phyloP scores from a whole-genome alignment of 1,140 invertebrate genomes.

The Aradophagus sp. region DNA sequence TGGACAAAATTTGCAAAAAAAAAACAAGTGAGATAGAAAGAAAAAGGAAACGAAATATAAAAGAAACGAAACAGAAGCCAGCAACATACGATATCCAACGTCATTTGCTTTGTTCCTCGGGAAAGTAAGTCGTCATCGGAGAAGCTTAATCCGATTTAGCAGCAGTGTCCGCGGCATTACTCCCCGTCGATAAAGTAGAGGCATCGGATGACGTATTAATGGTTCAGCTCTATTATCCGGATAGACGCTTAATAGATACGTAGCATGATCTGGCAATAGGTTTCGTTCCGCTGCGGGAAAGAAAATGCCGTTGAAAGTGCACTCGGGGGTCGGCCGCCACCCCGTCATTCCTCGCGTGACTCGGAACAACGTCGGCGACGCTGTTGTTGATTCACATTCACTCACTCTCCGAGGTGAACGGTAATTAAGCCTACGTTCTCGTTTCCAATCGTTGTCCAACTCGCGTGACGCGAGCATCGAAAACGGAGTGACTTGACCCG shows the following conservation, averaged over 20 bases:
- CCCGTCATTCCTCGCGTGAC: conserved; percentile 27
- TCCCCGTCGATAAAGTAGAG: conserved; percentile 35
- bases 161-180: conserved; percentile 24
- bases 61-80: conserved; percentile 1
- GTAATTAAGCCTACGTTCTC: conserved; percentile 23
- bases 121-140: conserved; percentile 44
- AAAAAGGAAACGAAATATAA: neutral
- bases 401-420: conserved; percentile 10
- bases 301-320: conserved; percentile 20
- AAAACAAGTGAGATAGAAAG: conserved; percentile 1
- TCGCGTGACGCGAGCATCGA: no score
- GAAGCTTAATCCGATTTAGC: conserved; percentile 50
- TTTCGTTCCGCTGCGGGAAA: conserved; percentile 31
- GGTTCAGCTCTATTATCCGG: conserved; percentile 29
- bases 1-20: no score
- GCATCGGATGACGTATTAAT: conserved; percentile 51
- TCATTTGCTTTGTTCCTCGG: conserved; percentile 36
- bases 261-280: conserved; percentile 43
- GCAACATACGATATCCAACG: conserved; percentile 28
- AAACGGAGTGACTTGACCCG: no score
- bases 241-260: conserved; percentile 45
- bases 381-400: conserved; percentile 30
- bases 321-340: conserved; percentile 16
- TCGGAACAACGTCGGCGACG: conserved; percentile 11
- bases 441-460: no score